These are phyloP conservation scores for Lepus americanus DNA, from an alignment of 2,113 vertebrate genomes.

Conservation along the genomic window DNA sequence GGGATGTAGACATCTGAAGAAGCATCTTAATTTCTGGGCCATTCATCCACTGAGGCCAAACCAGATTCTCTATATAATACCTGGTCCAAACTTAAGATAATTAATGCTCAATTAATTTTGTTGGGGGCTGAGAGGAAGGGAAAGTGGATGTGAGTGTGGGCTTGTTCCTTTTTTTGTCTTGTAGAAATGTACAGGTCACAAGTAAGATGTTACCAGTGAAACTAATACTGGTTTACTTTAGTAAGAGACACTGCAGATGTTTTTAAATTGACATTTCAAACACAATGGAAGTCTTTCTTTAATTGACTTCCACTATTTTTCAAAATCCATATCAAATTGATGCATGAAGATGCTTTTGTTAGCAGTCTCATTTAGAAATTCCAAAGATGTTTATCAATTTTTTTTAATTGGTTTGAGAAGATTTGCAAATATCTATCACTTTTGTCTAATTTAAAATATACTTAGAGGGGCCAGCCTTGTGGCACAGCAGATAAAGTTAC, in stretches of 20 bases:
- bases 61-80: background rate
- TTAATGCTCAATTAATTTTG: background rate
- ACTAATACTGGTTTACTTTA: background rate
- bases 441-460: conserved; percentile 62
- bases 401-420: background rate
- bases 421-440: conserved; percentile 38
- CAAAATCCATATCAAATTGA: conserved; percentile 48
- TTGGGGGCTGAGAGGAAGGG: background rate
- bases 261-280: conserved; percentile 41
- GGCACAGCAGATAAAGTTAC: too few relatives aligned
- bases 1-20: too few relatives aligned
- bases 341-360: background rate
- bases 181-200: background rate
- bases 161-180: background rate
- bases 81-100: background rate
- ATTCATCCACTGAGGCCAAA: background rate
- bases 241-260: conserved; percentile 1
- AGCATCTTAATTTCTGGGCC: too few relatives aligned
- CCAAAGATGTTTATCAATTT: conserved; percentile 45
- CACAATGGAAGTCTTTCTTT: conserved; percentile 23
- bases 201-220: background rate
- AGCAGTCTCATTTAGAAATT: background rate
- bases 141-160: background rate
- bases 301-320: conserved; percentile 1
- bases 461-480: background rate